These are phyloP conservation scores for Pogonomyrmex californicus DNA, from an alignment of 1,140 invertebrate genomes.

Conservation along the genomic window DNA sequence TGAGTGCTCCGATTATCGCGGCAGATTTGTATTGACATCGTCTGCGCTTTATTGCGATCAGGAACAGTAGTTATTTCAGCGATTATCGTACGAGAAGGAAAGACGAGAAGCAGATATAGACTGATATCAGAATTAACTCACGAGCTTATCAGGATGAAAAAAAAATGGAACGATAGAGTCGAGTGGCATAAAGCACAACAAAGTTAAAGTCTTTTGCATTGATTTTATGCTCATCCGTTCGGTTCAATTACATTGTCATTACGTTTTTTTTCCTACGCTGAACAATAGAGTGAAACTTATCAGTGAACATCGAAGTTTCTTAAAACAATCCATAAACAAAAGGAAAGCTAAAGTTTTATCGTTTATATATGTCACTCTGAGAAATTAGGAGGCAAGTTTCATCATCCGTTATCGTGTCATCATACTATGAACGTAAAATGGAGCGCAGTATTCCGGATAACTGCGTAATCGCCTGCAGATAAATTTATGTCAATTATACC, in stretches of 20 bases:
- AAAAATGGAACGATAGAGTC: no score
- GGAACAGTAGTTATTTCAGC: conserved; percentile 14
- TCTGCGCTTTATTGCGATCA: conserved; percentile 40
- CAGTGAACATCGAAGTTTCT: background rate
- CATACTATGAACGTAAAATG: background rate
- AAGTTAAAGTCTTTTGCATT: background rate
- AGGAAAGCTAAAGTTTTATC: background rate
- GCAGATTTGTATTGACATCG: conserved; percentile 52
- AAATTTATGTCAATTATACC: conserved; percentile 29
- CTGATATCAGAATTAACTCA: conserved; percentile 35
- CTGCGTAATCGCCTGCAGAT: background rate
- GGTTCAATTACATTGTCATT: conserved; percentile 16
- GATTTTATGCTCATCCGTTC: background rate
- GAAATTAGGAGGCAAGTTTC: background rate
- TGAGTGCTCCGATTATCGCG: conserved; percentile 56
- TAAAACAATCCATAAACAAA: background rate
- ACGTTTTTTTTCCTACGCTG: background rate
- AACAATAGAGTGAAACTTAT: background rate
- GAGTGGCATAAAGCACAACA: background rate
- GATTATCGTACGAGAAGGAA: background rate
- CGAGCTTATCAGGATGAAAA: conserved; percentile 14
- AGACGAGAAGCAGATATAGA: conserved; percentile 8
- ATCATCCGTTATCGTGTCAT: background rate
- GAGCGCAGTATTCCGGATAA: background rate
- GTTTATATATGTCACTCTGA: background rate